Evolutionary conservation across 1,140 invertebrate species (phyloP).

Genomic region (Batillaria attramentaria): DNA sequence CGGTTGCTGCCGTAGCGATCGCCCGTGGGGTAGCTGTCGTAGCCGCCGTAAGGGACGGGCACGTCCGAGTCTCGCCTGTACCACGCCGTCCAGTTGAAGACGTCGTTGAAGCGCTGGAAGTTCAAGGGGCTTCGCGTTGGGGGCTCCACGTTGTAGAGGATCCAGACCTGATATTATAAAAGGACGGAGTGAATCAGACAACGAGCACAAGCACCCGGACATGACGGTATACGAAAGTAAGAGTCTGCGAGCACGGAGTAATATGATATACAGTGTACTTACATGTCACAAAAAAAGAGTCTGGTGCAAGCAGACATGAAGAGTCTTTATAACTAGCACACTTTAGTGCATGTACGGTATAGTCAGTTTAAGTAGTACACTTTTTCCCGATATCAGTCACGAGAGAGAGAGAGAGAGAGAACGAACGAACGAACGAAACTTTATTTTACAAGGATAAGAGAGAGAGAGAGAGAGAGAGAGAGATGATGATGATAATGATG

Average conservation of each 20-base stretch:
- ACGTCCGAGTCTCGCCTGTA: slow-evolving; percentile 58
- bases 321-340: neutral
- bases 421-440: too few relatives aligned
- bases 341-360: too few relatives aligned
- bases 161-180: slow-evolving; percentile 49
- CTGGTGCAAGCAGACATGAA: neutral
- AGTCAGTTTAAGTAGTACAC: too few relatives aligned
- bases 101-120: slow-evolving; percentile 32
- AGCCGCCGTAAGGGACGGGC: slow-evolving; percentile 52
- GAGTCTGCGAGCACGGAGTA: neutral
- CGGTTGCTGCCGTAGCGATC: slow-evolving; percentile 34
- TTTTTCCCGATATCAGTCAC: too few relatives aligned
- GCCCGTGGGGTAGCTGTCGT: slow-evolving; percentile 20
- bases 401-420: too few relatives aligned
- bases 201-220: neutral
- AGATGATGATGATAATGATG: too few relatives aligned
- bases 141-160: slow-evolving; percentile 55
- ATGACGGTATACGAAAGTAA: neutral
- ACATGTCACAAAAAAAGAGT: neutral
- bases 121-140: slow-evolving; percentile 49
- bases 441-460: too few relatives aligned
- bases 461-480: too few relatives aligned
- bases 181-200: neutral
- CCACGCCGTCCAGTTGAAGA: slow-evolving; percentile 63
- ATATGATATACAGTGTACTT: neutral